These are phyloP conservation scores for Leptopilina myrica DNA, from an alignment of 2,888 invertebrate genomes.

Conservation along the genomic window DNA sequence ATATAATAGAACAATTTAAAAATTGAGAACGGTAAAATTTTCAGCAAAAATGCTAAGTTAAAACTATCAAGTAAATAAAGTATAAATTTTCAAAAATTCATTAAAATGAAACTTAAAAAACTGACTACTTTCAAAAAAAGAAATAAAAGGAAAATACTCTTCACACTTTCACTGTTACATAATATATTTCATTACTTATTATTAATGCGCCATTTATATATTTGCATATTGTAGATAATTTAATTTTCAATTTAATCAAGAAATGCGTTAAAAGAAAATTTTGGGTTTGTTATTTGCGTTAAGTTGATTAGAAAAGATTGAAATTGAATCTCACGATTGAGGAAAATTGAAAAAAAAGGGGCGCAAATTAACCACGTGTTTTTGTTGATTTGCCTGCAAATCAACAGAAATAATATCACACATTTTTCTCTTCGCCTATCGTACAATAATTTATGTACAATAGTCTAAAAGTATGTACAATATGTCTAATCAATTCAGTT, in stretches of 20 bases:
- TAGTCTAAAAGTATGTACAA: constrained; percentile 50
- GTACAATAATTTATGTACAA: constrained; percentile 55
- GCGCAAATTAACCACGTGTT: constrained; percentile 30
- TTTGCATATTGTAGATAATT: constrained; percentile 43
- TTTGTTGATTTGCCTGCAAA: constrained; percentile 64
- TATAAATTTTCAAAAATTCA: too few relatives aligned
- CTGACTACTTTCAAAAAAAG: not conserved
- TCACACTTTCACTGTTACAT: constrained; percentile 70
- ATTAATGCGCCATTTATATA: constrained; percentile 48
- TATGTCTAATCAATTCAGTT: constrained; percentile 50
- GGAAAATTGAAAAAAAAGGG: not conserved
- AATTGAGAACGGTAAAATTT: constrained; percentile 2
- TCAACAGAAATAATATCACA: constrained; percentile 65
- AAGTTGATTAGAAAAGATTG: not conserved
- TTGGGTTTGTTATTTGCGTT: constrained; percentile 59
- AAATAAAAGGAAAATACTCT: constrained; percentile 46
- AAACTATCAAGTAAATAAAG: not conserved
- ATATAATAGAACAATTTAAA: constrained; percentile 50
- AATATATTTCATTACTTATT: constrained; percentile 52
- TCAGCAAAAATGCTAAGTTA: not conserved
- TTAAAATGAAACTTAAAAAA: too few relatives aligned
- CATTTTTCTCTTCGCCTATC: constrained; percentile 55
- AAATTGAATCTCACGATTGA: constrained; percentile 2
- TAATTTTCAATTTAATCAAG: not conserved
- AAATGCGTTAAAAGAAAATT: constrained; percentile 61